phyloP scores from a whole-genome alignment of 2,797 vertebrate genomes.

The Oryzias sinensis region DNA sequence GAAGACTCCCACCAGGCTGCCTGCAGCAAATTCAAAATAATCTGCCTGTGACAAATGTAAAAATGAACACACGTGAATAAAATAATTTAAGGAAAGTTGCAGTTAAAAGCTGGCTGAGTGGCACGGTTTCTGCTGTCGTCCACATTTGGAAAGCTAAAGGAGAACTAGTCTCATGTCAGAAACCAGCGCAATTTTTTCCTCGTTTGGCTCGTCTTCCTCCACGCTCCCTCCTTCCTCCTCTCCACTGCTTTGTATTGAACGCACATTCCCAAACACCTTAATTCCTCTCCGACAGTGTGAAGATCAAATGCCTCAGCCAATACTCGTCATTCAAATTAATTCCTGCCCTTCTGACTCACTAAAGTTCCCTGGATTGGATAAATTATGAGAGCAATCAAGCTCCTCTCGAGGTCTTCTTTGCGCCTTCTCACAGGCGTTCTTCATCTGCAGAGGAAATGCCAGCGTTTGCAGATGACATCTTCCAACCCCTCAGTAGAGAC shows the following conservation, averaged over 20 bases:
- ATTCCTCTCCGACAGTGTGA: conserved; percentile 58
- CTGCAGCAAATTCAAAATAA: too few relatives aligned
- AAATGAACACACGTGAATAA: too few relatives aligned
- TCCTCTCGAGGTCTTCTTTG: conserved; percentile 1
- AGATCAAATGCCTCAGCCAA: conserved; percentile 61
- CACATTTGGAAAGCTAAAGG: too few relatives aligned
- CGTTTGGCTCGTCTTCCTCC: neutral
- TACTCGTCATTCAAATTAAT: conserved; percentile 63
- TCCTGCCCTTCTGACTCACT: conserved; percentile 47
- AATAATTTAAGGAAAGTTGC: too few relatives aligned
- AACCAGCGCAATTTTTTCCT: too few relatives aligned
- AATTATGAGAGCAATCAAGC: conserved; percentile 31
- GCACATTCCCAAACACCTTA: conserved; percentile 52
- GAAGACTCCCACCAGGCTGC: too few relatives aligned
- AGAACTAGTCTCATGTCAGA: too few relatives aligned
- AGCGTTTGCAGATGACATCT: conserved; percentile 11
- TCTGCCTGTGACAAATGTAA: too few relatives aligned
- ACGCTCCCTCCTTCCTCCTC: conserved; percentile 10
- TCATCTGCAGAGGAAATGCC: conserved; percentile 2
- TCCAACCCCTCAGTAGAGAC: conserved; percentile 3
- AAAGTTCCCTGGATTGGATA: conserved; percentile 51
- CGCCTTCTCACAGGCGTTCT: conserved; percentile 1
- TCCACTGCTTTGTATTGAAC: conserved; percentile 38
- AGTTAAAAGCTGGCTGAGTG: too few relatives aligned
- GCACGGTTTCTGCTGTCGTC: too few relatives aligned